Evolutionary conservation across 2,113 vertebrate genomes (phyloP).

Genomic region (Rhinichthys klamathensis): DNA sequence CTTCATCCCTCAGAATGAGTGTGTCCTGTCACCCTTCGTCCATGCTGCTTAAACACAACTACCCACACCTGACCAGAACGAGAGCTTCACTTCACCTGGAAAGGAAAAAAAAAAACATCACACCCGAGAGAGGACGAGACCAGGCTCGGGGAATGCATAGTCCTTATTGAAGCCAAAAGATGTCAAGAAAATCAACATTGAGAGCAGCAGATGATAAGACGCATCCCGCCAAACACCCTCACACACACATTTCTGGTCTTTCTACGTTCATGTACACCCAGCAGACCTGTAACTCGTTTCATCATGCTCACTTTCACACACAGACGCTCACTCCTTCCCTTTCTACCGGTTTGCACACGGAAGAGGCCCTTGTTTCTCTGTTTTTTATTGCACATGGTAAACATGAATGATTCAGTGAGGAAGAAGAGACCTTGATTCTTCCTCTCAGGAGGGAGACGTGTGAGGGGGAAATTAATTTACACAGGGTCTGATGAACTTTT

Average conservation of each 20-base stretch:
- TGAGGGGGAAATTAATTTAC: not conserved
- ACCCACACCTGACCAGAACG: conserved; percentile 6
- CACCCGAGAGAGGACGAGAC: not conserved
- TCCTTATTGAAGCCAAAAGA: not conserved
- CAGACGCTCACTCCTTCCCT: not conserved
- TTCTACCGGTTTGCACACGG: conserved; percentile 41
- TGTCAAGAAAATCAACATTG: not conserved
- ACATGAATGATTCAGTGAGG: conserved; percentile 9
- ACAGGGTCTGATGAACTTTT: conserved; percentile 29
- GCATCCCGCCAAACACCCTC: not conserved
- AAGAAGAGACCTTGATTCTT: conserved; percentile 9
- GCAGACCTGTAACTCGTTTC: not conserved
- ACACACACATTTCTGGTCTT: not conserved
- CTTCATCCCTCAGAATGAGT: conserved; percentile 62
- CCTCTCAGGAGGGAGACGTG: conserved; percentile 1
- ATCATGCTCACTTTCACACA: not conserved
- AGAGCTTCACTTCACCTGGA: conserved; percentile 4
- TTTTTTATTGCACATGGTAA: conserved; percentile 40
- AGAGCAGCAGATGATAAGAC: conserved; percentile 24
- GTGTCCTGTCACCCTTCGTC: conserved; percentile 79
- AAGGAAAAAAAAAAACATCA: not conserved
- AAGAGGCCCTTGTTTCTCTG: conserved; percentile 19
- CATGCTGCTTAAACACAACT: conserved; percentile 73
- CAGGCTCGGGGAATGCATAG: not conserved
- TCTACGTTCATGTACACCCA: not conserved